Base-by-base conservation (phyloP, 2,113 vertebrate species). In the Phalacrocorax brasilianus region DNA sequence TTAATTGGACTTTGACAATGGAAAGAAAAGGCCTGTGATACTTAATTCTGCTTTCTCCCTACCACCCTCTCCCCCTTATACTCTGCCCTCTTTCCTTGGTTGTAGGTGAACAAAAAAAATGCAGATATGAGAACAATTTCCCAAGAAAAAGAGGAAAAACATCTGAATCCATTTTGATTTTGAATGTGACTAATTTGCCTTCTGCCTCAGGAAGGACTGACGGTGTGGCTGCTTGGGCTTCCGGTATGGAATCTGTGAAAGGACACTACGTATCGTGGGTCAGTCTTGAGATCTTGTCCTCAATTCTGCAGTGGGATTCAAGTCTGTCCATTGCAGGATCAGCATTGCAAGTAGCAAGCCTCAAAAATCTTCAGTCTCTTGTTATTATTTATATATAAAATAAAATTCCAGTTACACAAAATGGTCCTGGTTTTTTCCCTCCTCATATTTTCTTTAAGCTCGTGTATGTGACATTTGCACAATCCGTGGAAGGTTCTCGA, bases 371-470 rank as follows among this genome's bases (percentile, higher is more conserved):
- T 97, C 13, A 5, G 59, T 96, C 94, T 97, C 88, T 92, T 89
- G 89, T 95, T 85, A 52, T 93, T 98, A 97, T 97, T 98, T 98
- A 98, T 98, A 94, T 93, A 96, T 87, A 97, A 97, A 98, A 98
- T 97, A 98, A 98, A 98, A 97, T 89, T 97, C 56, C 84, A 95
- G 65, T 87, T 96, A 79, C n/a, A 96, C 80, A 88, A 81, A 91
- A 58, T 28, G 61, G 49, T 77, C 27, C 8, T 45, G 18, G 1
- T 44, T 83, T 70, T 79, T 66, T 8, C 21, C 53, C 50, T 79
- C 27, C 78, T 85, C 32, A 17, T 56, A 3, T 93, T 24, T 61
- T 59, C 88, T 85, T 87, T 71, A 44, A 88, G 28, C 42, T 86
- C 42, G 4, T 1, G 1, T 38, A 22, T 56, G 20, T 87, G 40